phyloP scores from a whole-genome alignment of 2,113 vertebrate species.

The Nerophis ophidion region DNA sequence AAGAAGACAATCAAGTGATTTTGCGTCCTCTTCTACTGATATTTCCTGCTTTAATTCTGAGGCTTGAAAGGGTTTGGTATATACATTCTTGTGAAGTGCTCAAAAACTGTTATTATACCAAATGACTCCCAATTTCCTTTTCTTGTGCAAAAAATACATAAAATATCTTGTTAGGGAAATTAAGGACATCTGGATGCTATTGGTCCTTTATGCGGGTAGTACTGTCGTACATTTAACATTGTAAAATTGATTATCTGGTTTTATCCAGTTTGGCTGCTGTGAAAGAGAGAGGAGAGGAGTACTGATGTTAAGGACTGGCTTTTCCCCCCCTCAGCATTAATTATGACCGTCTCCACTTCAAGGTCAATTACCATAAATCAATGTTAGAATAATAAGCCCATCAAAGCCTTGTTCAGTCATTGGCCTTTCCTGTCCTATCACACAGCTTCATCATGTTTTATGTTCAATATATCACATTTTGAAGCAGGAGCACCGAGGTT shows the following conservation, averaged over 20 bases:
- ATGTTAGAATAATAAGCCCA: slow-evolving; percentile 40
- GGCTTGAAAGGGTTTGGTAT: no score
- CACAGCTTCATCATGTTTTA: slow-evolving; percentile 50
- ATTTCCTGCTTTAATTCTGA: no score
- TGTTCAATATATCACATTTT: slow-evolving; percentile 24
- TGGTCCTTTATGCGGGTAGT: no score
- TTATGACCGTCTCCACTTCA: slow-evolving; percentile 32
- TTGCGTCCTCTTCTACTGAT: no score
- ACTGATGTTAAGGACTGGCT: neutral
- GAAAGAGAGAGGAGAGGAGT: neutral
- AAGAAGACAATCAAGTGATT: no score
- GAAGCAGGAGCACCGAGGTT: slow-evolving; percentile 6
- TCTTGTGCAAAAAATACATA: no score
- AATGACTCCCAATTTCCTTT: no score
- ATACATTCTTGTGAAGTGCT: no score
- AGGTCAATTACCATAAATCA: slow-evolving; percentile 48
- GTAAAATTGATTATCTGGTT: neutral
- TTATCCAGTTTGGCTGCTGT: neutral
- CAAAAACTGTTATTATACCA: no score
- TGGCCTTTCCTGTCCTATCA: slow-evolving; percentile 52
- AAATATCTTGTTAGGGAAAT: no score
- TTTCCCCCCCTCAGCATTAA: slow-evolving; percentile 23
- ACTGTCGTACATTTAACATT: neutral
- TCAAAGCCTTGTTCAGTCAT: slow-evolving; percentile 49
- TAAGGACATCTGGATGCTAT: no score